These are phyloP conservation scores for Calcarius lapponicus DNA, from an alignment of 2,797 vertebrate species.

Conservation along the genomic window DNA sequence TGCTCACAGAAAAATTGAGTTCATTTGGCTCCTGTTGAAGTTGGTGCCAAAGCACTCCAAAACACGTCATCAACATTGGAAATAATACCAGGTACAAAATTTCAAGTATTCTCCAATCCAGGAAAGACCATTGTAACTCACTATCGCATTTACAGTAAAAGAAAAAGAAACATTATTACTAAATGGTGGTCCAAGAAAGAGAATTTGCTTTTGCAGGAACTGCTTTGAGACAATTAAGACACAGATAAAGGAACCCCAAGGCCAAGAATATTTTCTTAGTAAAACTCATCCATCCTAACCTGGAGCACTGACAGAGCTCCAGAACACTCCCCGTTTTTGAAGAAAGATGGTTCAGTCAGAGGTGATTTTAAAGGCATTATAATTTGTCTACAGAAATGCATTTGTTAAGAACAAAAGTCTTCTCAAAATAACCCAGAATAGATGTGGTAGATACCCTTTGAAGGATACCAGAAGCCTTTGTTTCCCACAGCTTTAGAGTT, in stretches of 20 bases:
- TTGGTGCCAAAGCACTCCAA: not conserved
- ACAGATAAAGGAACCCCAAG: not conserved
- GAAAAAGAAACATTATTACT: not conserved
- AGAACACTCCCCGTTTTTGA: not conserved
- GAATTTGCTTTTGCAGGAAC: not conserved
- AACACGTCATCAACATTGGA: not conserved
- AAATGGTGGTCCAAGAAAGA: not conserved
- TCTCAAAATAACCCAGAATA: not conserved
- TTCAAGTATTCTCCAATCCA: not conserved
- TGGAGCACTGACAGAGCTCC: not conserved
- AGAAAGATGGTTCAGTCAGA: not conserved
- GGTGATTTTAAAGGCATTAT: not conserved
- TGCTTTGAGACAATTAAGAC: not conserved
- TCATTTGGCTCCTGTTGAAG: not conserved
- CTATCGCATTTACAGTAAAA: not conserved
- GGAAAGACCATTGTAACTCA: not conserved
- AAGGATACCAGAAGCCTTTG: not conserved
- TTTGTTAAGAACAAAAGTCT: not conserved
- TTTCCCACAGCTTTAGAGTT: not conserved
- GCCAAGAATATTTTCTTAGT: not conserved
- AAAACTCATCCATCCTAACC: not conserved
- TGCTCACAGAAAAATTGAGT: not conserved
- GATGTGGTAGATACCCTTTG: not conserved
- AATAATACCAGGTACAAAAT: not conserved
- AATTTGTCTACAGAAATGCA: not conserved